A percentile compares a stretch with the other conserved stretches of the same genome.
phyloP scores from a whole-genome alignment of 2,113 vertebrate genomes.

The Ciconia maguari region DNA sequence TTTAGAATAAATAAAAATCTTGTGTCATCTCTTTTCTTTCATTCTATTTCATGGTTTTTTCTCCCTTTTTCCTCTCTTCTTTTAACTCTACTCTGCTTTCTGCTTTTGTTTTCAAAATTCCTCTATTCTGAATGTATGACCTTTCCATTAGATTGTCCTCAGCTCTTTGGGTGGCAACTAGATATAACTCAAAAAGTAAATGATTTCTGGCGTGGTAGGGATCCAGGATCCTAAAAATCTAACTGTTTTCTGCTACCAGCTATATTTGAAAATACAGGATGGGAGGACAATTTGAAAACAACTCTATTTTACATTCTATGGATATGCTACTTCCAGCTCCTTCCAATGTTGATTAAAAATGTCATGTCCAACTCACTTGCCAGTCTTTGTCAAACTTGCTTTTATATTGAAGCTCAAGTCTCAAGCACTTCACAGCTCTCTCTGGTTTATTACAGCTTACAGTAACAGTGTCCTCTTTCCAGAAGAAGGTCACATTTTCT shows the following conservation, averaged over 20 bases:
- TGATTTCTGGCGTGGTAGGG: background rate
- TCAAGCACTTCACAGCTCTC: background rate
- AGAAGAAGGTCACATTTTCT: slow-evolving; percentile 44
- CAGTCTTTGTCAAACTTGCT: slow-evolving; percentile 53
- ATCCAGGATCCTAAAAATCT: background rate
- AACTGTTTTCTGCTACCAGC: background rate
- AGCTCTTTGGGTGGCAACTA: background rate
- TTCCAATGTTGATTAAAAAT: background rate
- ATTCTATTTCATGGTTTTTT: background rate
- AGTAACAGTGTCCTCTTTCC: slow-evolving; percentile 7
- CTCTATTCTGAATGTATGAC: background rate
- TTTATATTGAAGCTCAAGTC: slow-evolving; percentile 62
- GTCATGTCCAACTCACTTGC: slow-evolving; percentile 48
- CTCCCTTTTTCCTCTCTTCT: background rate
- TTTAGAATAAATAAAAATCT: background rate
- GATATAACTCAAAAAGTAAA: background rate
- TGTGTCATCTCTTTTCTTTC: background rate
- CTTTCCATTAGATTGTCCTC: background rate
- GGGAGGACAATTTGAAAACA: background rate
- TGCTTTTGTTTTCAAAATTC: background rate
- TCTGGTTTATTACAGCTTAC: slow-evolving; percentile 34
- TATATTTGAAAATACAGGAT: background rate
- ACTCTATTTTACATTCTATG: background rate
- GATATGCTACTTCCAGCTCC: background rate
- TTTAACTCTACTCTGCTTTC: background rate